A percentile compares a stretch with the other conserved stretches of the same genome.
Evolutionary conservation across 2,888 invertebrate genomes (phyloP).

Genomic region (Acronicta aceris): DNA sequence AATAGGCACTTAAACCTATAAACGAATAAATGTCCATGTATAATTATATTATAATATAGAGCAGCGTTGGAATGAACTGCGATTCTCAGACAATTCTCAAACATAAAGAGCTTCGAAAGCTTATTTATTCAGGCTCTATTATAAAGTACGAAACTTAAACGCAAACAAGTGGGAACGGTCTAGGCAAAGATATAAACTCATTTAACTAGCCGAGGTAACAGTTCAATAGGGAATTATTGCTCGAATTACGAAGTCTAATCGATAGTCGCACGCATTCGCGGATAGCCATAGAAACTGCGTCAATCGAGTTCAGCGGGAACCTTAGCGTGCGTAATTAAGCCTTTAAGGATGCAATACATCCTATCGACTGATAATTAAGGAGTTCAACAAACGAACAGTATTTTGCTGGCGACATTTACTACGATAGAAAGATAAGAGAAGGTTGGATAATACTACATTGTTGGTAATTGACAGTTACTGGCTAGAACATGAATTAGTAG

Average conservation of each 20-base stretch:
- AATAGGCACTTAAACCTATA: conserved; percentile 48
- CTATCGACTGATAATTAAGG: conserved; percentile 64
- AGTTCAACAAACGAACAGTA: conserved; percentile 61
- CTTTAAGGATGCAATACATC: conserved; percentile 69
- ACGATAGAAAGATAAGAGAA: conserved; percentile 53
- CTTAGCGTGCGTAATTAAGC: conserved; percentile 68
- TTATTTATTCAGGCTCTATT: conserved; percentile 51
- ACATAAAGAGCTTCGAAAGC: conserved; percentile 51
- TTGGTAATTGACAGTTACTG: conserved; percentile 53
- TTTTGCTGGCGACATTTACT: conserved; percentile 52
- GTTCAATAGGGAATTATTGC: conserved; percentile 80
- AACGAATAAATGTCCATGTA: conserved; percentile 49
- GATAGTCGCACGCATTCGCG: conserved; percentile 73
- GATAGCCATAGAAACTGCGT: conserved; percentile 70
- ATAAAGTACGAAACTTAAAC: conserved; percentile 60
- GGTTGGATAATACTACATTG: conserved; percentile 50
- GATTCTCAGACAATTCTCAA: conserved; percentile 48
- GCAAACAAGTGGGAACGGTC: conserved; percentile 60
- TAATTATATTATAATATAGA: conserved; percentile 50
- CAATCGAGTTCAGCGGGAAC: conserved; percentile 62
- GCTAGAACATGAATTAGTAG: conserved; percentile 44
- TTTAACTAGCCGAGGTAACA: conserved; percentile 71
- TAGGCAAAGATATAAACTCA: conserved; percentile 68
- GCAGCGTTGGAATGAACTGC: conserved; percentile 38
- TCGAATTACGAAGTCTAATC: conserved; percentile 76